Conservation (phyloP, 2,113 vertebrate species). For the Urocynchramus pylzowi region DNA sequence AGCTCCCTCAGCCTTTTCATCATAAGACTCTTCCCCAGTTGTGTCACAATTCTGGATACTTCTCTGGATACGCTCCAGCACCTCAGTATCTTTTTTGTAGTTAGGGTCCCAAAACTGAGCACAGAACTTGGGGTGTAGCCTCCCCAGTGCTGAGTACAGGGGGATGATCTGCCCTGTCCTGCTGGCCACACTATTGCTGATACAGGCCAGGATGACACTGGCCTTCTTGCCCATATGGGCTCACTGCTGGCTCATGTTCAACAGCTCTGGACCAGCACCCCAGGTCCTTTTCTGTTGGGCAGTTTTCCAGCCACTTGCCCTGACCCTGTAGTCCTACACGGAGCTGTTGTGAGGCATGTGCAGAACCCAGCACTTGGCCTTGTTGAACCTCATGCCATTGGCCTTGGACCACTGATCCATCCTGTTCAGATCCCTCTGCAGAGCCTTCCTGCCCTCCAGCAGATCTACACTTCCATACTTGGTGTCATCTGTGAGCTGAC, state of each 20-base stretch:
- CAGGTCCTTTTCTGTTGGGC: background rate
- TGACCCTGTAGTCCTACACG: accelerated
- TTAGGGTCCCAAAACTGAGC: background rate
- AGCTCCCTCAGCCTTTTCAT: accelerated
- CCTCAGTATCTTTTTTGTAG: background rate
- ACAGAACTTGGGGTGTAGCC: background rate
- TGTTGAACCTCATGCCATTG: background rate
- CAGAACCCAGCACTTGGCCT: background rate
- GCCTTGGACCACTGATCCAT: background rate
- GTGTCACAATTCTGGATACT: accelerated
- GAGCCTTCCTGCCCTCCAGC: background rate
- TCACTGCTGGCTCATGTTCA: background rate
- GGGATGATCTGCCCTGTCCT: background rate
- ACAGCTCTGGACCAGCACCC: background rate
- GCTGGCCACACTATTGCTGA: background rate
- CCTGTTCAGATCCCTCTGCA: background rate
- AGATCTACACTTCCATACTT: background rate
- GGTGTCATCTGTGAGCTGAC: background rate
- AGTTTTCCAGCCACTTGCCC: background rate
- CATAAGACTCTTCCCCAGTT: background rate
- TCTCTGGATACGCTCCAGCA: background rate
- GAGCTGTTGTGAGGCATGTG: background rate
- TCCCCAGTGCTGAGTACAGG: accelerated
- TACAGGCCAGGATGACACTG: accelerated
- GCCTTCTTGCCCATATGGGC: background rate